Evolutionary conservation across 2,888 invertebrate genomes (phyloP), one percentile per base, ranked within the genome.

Genomic region (Pyralis farinalis): DNA sequence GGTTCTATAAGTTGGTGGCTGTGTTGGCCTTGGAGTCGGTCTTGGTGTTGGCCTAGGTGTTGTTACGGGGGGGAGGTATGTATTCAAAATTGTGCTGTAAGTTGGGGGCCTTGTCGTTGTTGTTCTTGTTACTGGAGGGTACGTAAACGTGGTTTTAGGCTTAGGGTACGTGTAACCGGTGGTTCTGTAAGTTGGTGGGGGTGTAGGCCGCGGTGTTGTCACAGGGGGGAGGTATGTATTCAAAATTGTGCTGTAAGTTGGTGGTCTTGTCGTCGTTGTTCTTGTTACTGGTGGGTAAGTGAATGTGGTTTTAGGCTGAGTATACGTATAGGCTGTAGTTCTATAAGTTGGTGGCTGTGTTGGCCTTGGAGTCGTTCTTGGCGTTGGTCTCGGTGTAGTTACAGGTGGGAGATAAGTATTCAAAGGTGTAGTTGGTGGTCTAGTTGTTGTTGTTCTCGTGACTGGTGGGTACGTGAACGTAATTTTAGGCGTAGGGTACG

Each of bases 321-420:
- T 71, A 38, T 79, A 79, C 0, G 55, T 52, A 48, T 79, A 79
- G 0, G 76, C 77, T 1, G 76, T 77, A 0, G 75, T 75, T 55
- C 53, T 58, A 1, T 55, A 10, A 53, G 16, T 3, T 21, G 3
- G 52, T 43, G 6, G 63, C 61, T 0, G 67, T 54, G 40, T 60
- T 55, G 29, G 58, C 61, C 25, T 34, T 4, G 34, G 36, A 7
- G 36, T 36, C 4, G 36, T 36, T 29, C n/a, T n/a, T 62, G 1
- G 67, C 53, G 40, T 60, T 55, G 29, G 58, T 61, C 25, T 34
- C 7, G 34, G 36, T 9, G 36, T 36, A 7, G 36, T 36, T 29
- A 16, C 4, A 16, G 16, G 16, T 2, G 16, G 16, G 4, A 16
- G 16, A 16, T 16, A 16, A 3, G 25, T 8, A n/a, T 25, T 25